Percentiles rank a stretch among this genome's conserved stretches.
These are phyloP conservation scores for Noctuana brunneofusca DNA, from an alignment of 2,888 invertebrate species.

Conservation along the genomic window DNA sequence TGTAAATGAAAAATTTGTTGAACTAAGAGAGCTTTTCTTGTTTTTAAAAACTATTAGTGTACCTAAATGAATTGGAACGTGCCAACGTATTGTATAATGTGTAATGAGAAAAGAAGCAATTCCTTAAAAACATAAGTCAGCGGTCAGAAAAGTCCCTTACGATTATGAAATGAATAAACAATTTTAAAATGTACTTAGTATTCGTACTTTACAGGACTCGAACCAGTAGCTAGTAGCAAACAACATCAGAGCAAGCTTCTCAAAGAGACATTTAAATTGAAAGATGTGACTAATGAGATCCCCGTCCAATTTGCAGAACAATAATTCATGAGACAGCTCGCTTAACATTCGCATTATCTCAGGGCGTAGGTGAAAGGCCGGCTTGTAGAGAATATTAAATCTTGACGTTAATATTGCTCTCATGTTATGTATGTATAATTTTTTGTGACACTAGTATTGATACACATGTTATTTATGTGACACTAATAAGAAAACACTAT, in stretches of 20 bases:
- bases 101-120: too few relatives aligned
- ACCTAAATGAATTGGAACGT: too few relatives aligned
- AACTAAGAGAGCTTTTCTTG: too few relatives aligned
- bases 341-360: constrained; percentile 11
- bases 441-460: too few relatives aligned
- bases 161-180: not conserved
- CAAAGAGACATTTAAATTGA: constrained; percentile 34
- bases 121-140: too few relatives aligned
- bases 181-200: not conserved
- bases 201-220: not conserved
- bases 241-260: constrained; percentile 36
- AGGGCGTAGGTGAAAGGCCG: constrained; percentile 19
- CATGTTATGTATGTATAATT: not conserved
- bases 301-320: constrained; percentile 48
- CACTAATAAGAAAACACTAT: too few relatives aligned
- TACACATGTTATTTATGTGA: too few relatives aligned
- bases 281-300: constrained; percentile 42
- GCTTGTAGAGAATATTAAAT: constrained; percentile 16
- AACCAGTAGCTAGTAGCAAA: not conserved
- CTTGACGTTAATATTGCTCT: constrained; percentile 26
- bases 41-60: too few relatives aligned
- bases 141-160: too few relatives aligned
- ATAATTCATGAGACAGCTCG: constrained; percentile 47
- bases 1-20: too few relatives aligned
- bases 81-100: too few relatives aligned